These are phyloP conservation scores for Lepeophtheirus nordmannii DNA, from an alignment of 2,888 invertebrate genomes.

Conservation along the genomic window DNA sequence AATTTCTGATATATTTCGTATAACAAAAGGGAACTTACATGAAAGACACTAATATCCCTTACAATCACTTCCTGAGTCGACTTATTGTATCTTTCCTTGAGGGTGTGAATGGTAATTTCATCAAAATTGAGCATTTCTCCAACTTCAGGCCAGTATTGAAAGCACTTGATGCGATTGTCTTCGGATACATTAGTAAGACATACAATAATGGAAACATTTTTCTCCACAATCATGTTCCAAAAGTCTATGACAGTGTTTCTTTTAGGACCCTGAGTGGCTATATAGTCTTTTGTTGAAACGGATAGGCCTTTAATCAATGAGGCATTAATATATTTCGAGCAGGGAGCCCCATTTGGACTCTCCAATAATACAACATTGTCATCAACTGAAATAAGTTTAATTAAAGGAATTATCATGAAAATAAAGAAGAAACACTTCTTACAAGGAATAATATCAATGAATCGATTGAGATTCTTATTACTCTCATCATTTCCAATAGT, in stretches of 20 bases:
- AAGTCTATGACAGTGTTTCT: background rate
- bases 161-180: conserved; percentile 6
- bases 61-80: background rate
- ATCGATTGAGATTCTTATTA: background rate
- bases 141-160: conserved; percentile 3
- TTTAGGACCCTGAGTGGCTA: conserved; percentile 3
- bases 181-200: background rate
- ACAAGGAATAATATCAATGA: conserved; percentile 8
- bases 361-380: background rate
- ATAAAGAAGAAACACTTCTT: background rate
- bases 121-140: conserved; percentile 12
- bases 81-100: too few relatives aligned
- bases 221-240: conserved; percentile 8
- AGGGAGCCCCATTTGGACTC: background rate
- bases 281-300: background rate
- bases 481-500: too few relatives aligned
- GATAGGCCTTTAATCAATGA: background rate
- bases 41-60: background rate
- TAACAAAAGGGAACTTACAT: background rate
- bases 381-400: background rate
- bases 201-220: background rate
- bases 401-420: background rate
- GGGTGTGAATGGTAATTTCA: background rate
- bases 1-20: background rate
- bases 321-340: conserved; percentile 1